A percentile compares a stretch with the other conserved stretches of the same genome.
Evolutionary conservation across 2,113 vertebrate species (phyloP).

Genomic region (Nanorana parkeri): DNA sequence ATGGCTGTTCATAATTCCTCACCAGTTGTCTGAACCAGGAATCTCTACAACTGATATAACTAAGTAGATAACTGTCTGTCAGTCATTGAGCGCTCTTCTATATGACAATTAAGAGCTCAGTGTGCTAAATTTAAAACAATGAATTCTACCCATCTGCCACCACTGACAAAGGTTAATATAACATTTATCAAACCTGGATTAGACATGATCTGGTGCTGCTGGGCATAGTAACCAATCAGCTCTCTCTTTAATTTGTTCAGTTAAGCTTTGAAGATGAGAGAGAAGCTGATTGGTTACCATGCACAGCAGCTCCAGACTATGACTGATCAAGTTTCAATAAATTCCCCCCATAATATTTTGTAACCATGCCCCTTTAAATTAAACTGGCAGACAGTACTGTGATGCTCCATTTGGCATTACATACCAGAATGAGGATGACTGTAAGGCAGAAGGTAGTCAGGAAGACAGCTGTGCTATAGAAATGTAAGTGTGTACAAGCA

Average conservation of each 20-base stretch:
- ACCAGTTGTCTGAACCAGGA: no score
- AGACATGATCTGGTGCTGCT: no score
- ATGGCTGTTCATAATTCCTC: no score
- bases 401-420: constrained; percentile 44
- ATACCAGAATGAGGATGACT: constrained; percentile 79
- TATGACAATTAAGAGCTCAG: neutral
- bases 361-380: neutral
- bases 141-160: neutral
- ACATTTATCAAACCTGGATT: no score
- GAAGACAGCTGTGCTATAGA: constrained; percentile 78
- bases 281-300: no score
- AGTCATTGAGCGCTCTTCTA: neutral
- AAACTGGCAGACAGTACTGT: neutral
- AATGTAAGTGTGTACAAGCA: constrained; percentile 71
- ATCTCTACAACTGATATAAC: neutral
- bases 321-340: no score
- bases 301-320: no score
- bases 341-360: neutral
- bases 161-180: no score
- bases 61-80: neutral
- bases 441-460: constrained; percentile 80
- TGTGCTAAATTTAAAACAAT: neutral
- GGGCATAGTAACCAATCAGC: no score
- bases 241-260: no score
- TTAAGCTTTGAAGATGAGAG: no score